A percentile compares a stretch with the other conserved stretches of the same genome.
phyloP scores from a whole-genome alignment of 1,140 invertebrate species.

The Pseudomyrmex concolor region DNA sequence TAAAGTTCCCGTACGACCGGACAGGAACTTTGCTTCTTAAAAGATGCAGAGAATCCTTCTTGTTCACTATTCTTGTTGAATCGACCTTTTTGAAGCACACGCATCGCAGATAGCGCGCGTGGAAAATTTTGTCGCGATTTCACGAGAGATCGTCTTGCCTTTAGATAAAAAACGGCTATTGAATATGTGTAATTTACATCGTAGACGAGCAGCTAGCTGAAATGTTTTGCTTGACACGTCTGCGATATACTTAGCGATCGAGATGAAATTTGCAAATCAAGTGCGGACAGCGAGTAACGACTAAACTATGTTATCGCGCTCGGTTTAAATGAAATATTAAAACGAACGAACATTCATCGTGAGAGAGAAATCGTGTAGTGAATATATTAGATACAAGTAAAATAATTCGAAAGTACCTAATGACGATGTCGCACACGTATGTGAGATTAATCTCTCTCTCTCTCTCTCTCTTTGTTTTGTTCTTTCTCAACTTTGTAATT shows the following conservation, averaged over 20 bases:
- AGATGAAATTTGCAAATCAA: constrained; percentile 11
- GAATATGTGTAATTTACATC: constrained; percentile 32
- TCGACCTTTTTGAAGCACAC: constrained; percentile 12
- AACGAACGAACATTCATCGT: neutral
- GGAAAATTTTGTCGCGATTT: constrained; percentile 1
- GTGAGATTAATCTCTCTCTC: neutral
- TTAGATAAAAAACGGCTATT: neutral
- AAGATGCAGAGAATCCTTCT: constrained; percentile 44
- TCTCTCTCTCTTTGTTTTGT: too few relatives aligned
- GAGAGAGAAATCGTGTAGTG: neutral
- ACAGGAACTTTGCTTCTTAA: constrained; percentile 46
- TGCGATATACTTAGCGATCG: neutral
- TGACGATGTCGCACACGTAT: neutral
- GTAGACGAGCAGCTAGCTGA: neutral
- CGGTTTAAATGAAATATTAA: neutral
- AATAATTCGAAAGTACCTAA: constrained; percentile 10
- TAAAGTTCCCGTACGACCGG: constrained; percentile 48
- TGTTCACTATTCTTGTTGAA: constrained; percentile 30
- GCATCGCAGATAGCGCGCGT: constrained; percentile 8
- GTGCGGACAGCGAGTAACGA: neutral
- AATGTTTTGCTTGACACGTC: neutral
- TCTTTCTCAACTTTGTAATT: constrained; percentile 25
- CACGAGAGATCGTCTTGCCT: neutral
- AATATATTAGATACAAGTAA: neutral
- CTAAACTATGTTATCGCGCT: neutral